Base-by-base conservation (phyloP, 2,888 invertebrate species). In the Agrochola circellaris region DNA sequence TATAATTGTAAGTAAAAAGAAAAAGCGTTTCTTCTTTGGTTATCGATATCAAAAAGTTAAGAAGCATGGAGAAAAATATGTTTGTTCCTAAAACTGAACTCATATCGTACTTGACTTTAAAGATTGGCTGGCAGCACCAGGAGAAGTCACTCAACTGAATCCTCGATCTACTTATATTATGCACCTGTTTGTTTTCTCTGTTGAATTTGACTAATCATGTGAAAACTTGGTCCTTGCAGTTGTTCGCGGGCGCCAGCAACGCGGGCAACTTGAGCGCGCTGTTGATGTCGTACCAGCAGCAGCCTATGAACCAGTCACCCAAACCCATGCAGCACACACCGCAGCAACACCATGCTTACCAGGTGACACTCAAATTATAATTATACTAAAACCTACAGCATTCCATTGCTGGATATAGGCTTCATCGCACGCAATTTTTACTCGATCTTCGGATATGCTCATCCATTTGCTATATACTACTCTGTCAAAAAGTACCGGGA, bases 251-350 rank as follows among this genome's bases (percentile, higher is more conserved):
- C 82, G 91, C 90, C 79, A 92, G 90, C 89, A 93, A 91, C 88
- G 92, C 93, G 58, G 93, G 91, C 85, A 95, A 94, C 90, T 91
- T 96, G 86, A 95, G 93, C 92, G 94, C 93, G 77, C 91, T 96
- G 89, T 92, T 97, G 89, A 95, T 96, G 93, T 96, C 96, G 79
- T 96, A 96, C 88, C 97, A 97, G 91, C 97, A 97, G 51, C 97
- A 96, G 86, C 96, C 93, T 3, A 91, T 92, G 91, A 91, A 94
- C 81, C 95, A 95, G 86, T 96, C 97, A 79, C 95, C 96, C 77
- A 96, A 97, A 85, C 95, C 95, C 56, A 94, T 96, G 92, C 95
- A 95, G 84, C 97, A 94, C 88, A 89, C 92, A 86, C 95, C 92
- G 92, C 95, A 94, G 62, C 93, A 90, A 66, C 95, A 96, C 84